These are phyloP conservation scores for Stictocephala bisonia DNA, from an alignment of 2,888 invertebrate species.

Conservation along the genomic window DNA sequence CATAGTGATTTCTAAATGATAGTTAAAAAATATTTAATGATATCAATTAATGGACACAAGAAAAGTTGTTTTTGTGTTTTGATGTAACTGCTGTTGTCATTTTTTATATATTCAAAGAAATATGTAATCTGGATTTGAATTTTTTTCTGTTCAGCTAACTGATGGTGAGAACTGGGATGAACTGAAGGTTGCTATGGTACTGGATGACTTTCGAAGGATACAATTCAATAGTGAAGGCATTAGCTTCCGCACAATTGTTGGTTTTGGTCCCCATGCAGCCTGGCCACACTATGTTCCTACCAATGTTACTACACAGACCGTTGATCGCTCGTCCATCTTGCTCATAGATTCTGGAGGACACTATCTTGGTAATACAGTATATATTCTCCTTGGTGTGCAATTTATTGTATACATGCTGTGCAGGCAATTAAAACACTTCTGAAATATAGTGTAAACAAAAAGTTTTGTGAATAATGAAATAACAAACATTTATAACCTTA, in stretches of 20 bases:
- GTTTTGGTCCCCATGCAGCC: conserved; percentile 88
- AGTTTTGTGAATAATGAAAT: too few relatives aligned
- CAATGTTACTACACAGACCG: conserved; percentile 73
- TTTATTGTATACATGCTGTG: too few relatives aligned
- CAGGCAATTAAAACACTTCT: too few relatives aligned
- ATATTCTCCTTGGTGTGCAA: too few relatives aligned
- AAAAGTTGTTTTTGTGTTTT: neutral
- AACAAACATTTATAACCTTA: too few relatives aligned
- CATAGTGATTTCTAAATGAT: too few relatives aligned
- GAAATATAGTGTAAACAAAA: too few relatives aligned
- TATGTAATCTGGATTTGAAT: too few relatives aligned
- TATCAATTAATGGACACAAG: neutral
- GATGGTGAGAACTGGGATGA: conserved; percentile 70
- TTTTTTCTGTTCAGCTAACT: conserved; percentile 51
- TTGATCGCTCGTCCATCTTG: conserved; percentile 82
- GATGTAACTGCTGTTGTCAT: too few relatives aligned
- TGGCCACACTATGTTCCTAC: conserved; percentile 86
- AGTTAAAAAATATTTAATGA: too few relatives aligned
- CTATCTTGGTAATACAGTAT: conserved; percentile 78
- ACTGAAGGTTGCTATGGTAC: conserved; percentile 63
- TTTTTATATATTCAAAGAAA: too few relatives aligned
- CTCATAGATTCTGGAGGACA: conserved; percentile 97
- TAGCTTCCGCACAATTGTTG: conserved; percentile 86
- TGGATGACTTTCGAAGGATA: conserved; percentile 64
- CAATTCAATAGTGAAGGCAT: conserved; percentile 66